Evolutionary conservation across 2,888 invertebrate genomes (phyloP), one percentile per base, ranked within the genome.

Genomic region (Octonoba sinensis): DNA sequence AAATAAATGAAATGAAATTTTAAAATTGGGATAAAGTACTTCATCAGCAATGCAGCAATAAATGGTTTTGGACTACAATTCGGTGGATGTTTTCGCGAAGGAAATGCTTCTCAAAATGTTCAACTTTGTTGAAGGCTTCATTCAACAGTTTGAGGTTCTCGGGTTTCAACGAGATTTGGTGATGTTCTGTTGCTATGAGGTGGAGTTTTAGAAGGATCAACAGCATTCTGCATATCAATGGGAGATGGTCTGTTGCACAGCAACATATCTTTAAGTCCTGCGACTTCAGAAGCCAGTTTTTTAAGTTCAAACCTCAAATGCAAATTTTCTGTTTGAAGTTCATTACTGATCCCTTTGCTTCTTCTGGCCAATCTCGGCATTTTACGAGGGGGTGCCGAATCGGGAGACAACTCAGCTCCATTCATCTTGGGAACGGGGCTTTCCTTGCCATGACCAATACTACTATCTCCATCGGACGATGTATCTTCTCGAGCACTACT

Each of bases 251-350:
- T 59, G 67, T 82, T 82, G 76, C 76, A 76, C 4, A 83, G 62
- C 44, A 84, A 27, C 59, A 82, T 73, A 82, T 88, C 89, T 85
- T 96, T 95, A 11, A 97, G 92, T 85, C 93, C 94, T 69, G 95
- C 96, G 85, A 97, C 96, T 89, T 97, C 97, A 1, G 94, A 94
- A 49, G 96, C 96, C 27, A 97, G 92, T 86, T 95, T 92, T 86
- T 94, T 95, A 85, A 97, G 91, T 89, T 97, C 94, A 3, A 93
- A 93, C 60, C 86, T 83, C 36, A 87, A 91, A 88, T 94, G 93
- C 73, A 88, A 88, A 86, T 90, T 90, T 85, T 90, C 90, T 1
- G 86, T 87, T 85, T 89, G 88, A 64, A 90, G 86, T 89, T 91
- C 91, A 83, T 84, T 92, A 91, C 87, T 93, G 20, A 44, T 54